Evolutionary conservation across 2,888 invertebrate genomes (phyloP).

Genomic region (Acleris emargana): DNA sequence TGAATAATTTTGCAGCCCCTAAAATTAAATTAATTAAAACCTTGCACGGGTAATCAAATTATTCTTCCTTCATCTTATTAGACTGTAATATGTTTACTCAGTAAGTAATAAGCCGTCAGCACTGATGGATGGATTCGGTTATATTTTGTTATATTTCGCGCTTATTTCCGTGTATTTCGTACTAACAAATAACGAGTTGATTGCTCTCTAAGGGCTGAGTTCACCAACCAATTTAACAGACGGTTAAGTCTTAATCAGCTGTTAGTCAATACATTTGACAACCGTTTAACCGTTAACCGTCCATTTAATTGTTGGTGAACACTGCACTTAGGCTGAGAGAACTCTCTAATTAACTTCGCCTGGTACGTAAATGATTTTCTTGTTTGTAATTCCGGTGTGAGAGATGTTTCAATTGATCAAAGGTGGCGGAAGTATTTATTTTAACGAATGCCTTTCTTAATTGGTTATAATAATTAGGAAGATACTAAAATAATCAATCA

Average conservation of each 20-base stretch:
- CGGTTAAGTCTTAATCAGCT: no score
- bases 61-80: neutral
- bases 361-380: neutral
- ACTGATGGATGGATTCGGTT: conserved; percentile 3
- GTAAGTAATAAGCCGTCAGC: conserved; percentile 13
- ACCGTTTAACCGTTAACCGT: no score
- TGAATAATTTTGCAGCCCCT: neutral
- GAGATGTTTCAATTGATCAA: no score
- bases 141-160: conserved; percentile 7
- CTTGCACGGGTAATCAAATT: neutral
- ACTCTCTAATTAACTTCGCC: neutral
- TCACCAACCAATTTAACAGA: no score
- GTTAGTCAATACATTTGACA: no score
- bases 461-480: no score
- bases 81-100: conserved; percentile 1
- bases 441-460: no score
- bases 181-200: conserved; percentile 22
- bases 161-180: neutral
- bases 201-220: conserved; percentile 20
- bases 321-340: no score
- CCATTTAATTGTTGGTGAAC: no score
- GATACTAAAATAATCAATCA: no score
- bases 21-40: neutral
- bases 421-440: no score
- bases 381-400: no score